Evolutionary conservation across 2,888 invertebrate species (phyloP), one percentile per base, ranked within the genome.

Genomic region (Aphidoletes aphidimyza): DNA sequence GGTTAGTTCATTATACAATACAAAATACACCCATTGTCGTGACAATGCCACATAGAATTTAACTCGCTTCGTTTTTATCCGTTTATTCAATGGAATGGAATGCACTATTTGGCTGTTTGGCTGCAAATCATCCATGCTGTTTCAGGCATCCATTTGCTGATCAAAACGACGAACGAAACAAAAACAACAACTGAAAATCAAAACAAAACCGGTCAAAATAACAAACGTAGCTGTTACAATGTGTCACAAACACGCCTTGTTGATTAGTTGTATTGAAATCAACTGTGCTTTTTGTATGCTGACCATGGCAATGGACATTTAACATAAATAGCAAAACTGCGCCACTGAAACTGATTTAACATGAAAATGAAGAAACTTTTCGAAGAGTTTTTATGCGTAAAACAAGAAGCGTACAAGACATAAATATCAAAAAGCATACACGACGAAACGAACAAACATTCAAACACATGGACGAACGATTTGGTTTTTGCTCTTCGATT

Each of bases 1-100:
- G n/a, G n/a, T n/a, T n/a, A n/a, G n/a, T n/a, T n/a, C n/a, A n/a
- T n/a, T n/a, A n/a, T n/a, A n/a, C n/a, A n/a, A n/a, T n/a, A n/a
- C n/a, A n/a, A n/a, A n/a, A n/a, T n/a, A n/a, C n/a, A n/a, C n/a
- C 54, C 1, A 3, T 54, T 69, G 30, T 69, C 69, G 69, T 69
- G 69, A 69, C 69, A 69, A 69, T 17, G 34, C 30, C 69, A 30
- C 69, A 69, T 69, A n/a, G n/a, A n/a, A n/a, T n/a, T n/a, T n/a
- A n/a, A n/a, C n/a, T n/a, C n/a, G n/a, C n/a, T n/a, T n/a, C n/a
- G n/a, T n/a, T n/a, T n/a, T n/a, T n/a, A n/a, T 69, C 14, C 26
- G 34, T 30, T 69, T 69, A 5, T 30, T 69, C 14, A 69, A 69
- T 69, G 69, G 14, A 69, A 69, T 69, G 69, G 14, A 69, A 69